phyloP scores from a whole-genome alignment of 1,140 invertebrate genomes.

The Lerema accius region DNA sequence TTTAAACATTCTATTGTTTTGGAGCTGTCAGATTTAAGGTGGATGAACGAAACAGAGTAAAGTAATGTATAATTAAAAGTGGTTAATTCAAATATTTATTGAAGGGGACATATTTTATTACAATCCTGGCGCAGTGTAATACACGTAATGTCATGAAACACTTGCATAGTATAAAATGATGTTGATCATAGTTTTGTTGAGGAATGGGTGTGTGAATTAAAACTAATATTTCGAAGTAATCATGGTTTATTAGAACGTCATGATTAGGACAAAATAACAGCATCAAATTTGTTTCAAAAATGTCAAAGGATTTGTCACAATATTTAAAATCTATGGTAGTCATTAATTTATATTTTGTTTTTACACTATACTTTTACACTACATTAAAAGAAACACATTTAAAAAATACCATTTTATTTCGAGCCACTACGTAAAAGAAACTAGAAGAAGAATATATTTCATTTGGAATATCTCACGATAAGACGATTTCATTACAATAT shows the following conservation, averaged over 20 bases:
- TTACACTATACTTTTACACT: conserved; percentile 40
- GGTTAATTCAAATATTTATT: no score
- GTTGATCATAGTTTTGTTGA: no score
- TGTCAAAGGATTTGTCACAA: conserved; percentile 54
- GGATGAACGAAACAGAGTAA: no score
- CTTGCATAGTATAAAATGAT: no score
- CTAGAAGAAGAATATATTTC: conserved; percentile 53
- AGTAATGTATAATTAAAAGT: no score
- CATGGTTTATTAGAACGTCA: conserved; percentile 77
- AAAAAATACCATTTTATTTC: conserved; percentile 29
- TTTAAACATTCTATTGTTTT: no score
- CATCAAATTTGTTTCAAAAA: conserved; percentile 72
- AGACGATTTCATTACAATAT: conserved; percentile 50
- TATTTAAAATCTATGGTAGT: conserved; percentile 21
- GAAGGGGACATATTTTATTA: no score
- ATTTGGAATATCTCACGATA: conserved; percentile 50
- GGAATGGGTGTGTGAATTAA: conserved; percentile 45
- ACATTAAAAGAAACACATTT: conserved; percentile 37
- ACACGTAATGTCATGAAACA: no score
- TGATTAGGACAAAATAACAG: conserved; percentile 76
- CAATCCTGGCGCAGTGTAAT: no score
- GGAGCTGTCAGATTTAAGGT: no score
- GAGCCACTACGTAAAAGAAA: conserved; percentile 40
- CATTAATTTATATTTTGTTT: conserved; percentile 38
- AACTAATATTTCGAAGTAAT: conserved; percentile 55